Conservation (phyloP, 2,113 vertebrate genomes). For the Nyctibius bracteatus region DNA sequence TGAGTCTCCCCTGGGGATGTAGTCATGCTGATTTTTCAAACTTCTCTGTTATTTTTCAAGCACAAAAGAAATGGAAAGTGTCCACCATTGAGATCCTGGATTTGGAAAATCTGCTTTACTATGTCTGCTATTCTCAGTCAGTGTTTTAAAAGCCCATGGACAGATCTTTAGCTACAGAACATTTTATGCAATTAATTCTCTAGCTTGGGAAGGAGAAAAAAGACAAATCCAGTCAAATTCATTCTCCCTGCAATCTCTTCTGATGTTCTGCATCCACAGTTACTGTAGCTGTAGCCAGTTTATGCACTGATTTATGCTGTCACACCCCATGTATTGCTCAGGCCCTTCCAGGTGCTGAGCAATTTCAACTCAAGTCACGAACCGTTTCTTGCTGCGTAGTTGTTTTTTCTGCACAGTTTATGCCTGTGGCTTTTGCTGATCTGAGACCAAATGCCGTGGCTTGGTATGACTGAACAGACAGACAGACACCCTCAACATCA, state of each 20-base stretch:
- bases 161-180: neutral
- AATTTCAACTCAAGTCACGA: neutral
- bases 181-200: neutral
- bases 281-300: neutral
- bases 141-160: neutral
- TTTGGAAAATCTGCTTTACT: neutral
- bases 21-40: slow-evolving; percentile 52
- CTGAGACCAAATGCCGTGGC: neutral
- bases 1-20: slow-evolving; percentile 29
- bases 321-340: neutral
- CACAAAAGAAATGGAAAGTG: neutral
- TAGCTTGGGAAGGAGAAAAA: neutral
- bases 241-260: neutral
- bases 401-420: neutral
- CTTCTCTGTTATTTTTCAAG: neutral
- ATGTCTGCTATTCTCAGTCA: neutral
- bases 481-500: neutral
- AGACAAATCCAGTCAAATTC: neutral
- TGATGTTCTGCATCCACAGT: neutral
- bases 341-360: neutral
- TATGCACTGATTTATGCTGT: neutral
- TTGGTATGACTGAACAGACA: neutral
- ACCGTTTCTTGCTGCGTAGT: neutral
- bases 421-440: neutral
- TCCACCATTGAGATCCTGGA: neutral